Evolutionary conservation across 2,113 vertebrate species (phyloP), one percentile per base, ranked within the genome.

Genomic region (Tricholaema leucomelas): DNA sequence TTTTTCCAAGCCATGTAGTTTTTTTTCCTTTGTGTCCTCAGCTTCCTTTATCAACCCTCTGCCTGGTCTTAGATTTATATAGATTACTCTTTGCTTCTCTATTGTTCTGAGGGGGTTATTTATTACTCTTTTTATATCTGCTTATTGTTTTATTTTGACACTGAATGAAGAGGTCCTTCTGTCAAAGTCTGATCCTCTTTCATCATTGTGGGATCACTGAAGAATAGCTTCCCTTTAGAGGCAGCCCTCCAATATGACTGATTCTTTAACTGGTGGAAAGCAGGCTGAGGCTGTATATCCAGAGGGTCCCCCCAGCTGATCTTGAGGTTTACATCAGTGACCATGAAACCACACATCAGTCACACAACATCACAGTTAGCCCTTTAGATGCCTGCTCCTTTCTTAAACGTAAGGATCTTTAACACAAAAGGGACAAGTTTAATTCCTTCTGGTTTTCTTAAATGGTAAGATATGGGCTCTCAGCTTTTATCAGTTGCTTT

Each of bases 121-220:
- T 82, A 23, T 56, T 65, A 9, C 36, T 28, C 72, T 72, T 91
- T 74, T 72, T 58, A 77, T 83, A 94, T 87, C 75, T 54, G 15
- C 67, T 31, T 73, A 85, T 89, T 94, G 81, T 92, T 94, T 80
- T 48, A 33, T 76, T 91, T 87, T 87, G 89, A 93, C 95, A 78
- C n/a, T 89, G 89, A 95, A 77, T 48, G n/a, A 94, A 85, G 87
- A 89, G 92, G 55, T 87, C 42, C 38, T 74, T 94, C 82, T 77
- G 74, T 85, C 60, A 31, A 46, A 92, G 35, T 38, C 88, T 61
- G 60, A 52, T 87, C 72, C 60, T 91, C 56, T 85, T 91, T 71
- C 67, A 40, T 92, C 64, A 54, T 12, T 48, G 67, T 15, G 27
- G n/a, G 54, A 85, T 87, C 61, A 5, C n/a, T 60, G 56, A 63